phyloP scores from a whole-genome alignment of 2,888 invertebrate genomes.

The Sabatieria punctata region DNA sequence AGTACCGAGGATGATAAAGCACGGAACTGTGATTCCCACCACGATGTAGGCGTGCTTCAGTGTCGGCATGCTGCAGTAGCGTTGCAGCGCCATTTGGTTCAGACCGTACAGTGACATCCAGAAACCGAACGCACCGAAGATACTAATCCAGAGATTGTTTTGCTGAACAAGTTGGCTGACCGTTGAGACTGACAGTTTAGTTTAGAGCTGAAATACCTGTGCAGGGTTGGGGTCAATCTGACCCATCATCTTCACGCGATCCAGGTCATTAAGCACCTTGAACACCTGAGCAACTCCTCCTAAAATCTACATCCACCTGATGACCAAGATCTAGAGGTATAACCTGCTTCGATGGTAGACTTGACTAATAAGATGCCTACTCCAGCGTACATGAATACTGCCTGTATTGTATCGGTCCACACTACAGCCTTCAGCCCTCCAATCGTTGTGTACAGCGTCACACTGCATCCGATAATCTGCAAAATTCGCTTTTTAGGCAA shows the following conservation, averaged over 20 bases:
- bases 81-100: constrained; percentile 1
- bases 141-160: not conserved
- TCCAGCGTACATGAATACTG: not conserved
- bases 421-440: constrained; percentile 62
- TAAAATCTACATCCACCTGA: no score
- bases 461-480: not conserved
- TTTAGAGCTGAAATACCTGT: no score
- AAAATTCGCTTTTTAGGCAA: no score
- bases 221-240: no score
- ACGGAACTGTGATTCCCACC: not conserved
- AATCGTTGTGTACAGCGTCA: constrained; percentile 32
- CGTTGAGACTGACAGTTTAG: no score
- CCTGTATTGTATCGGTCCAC: constrained; percentile 70
- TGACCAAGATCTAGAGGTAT: no score
- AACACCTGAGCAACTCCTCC: no score
- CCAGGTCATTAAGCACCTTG: no score
- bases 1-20: not conserved
- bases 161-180: not conserved
- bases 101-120: not conserved
- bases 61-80: not conserved
- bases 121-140: not conserved
- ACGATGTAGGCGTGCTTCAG: constrained; percentile 2
- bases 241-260: no score
- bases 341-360: no score
- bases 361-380: not conserved